Evolutionary conservation across 2,113 vertebrate genomes (phyloP).

Genomic region (Antigone vipio): DNA sequence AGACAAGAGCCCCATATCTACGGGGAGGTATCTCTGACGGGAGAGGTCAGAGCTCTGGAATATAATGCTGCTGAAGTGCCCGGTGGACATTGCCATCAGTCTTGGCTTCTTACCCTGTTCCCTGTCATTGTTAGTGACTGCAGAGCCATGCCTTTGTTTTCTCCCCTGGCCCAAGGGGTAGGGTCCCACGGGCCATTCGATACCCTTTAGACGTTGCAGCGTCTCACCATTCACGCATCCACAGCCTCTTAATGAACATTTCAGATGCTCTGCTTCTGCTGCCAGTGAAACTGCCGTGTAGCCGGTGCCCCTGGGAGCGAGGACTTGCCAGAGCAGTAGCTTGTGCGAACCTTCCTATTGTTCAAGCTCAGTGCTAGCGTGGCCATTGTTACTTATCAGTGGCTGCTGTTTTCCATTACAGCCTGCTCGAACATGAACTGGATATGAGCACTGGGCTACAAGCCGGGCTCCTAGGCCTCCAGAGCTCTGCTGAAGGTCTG

Average conservation of each 20-base stretch:
- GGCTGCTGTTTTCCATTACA: slow-evolving; percentile 60
- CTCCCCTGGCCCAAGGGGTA: background rate
- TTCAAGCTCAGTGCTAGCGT: background rate
- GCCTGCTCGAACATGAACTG: background rate
- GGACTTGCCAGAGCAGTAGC: slow-evolving; percentile 60
- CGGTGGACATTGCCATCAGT: background rate
- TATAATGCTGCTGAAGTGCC: background rate
- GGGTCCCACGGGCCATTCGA: rapidly evolving
- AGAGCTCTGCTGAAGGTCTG: slow-evolving; percentile 3
- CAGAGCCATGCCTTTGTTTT: background rate
- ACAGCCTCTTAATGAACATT: background rate
- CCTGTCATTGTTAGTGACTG: background rate
- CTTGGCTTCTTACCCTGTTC: background rate
- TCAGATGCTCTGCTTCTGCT: background rate
- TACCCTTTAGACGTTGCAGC: background rate
- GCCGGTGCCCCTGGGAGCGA: background rate
- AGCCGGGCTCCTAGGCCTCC: slow-evolving; percentile 4
- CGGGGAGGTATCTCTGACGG: background rate
- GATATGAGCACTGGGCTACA: slow-evolving; percentile 34
- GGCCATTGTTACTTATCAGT: background rate
- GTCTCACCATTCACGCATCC: background rate
- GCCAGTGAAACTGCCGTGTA: background rate
- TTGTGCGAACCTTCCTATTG: background rate
- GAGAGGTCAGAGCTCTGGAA: background rate
- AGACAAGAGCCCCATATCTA: background rate